Base-by-base conservation (phyloP, 2,888 invertebrate genomes). In the Autographa pulchrina region DNA sequence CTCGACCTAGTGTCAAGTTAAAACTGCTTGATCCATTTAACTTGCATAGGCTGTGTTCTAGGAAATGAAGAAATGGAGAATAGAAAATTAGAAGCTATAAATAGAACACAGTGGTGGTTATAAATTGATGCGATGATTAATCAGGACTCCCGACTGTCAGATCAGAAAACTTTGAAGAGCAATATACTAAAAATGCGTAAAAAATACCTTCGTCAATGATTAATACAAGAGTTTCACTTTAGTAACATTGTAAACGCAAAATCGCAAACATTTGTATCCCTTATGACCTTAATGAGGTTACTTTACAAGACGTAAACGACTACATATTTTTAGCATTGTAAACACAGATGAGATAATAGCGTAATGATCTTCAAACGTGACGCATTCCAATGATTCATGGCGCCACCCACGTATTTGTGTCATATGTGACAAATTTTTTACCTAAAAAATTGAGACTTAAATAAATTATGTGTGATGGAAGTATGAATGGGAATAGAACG, bases 11-110 rank as follows among this genome's bases (percentile, higher is more conserved):
- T 85, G 85, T 84, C 75, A 77, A 83, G 85, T 83, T 73, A 70
- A 48, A 52, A 59, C 74, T 25, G 70, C 82, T 78, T 81, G 77
- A 82, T 82, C 83, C 70, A 83, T 80, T 78, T 80, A 70, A 78
- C 63, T 72, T 77, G 75, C 66, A 67, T 60, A 64, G 58, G 52
- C 68, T 65, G 48, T 59, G 18, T 25, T 41, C 38, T 59, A 60
- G 48, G 25, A 14, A 16, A 58, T 20, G 11, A 6, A 2, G 20
- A 20, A 20, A 54, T 54, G 6, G 18, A 7, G 8, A 18, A 6
- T 8, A 20, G 20, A n/a, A n/a, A 20, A 54, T 3, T 11, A n/a
- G 18, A 52, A 8, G 52, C 13, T 2, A 18, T 8, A 35, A 35
- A 8, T 8, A 6, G 35, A 35, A 35, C 6, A 11, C 3, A 38